A percentile compares a stretch with the other conserved stretches of the same genome.
Conservation (phyloP, 2,113 vertebrate species). For the Cariama cristata region DNA sequence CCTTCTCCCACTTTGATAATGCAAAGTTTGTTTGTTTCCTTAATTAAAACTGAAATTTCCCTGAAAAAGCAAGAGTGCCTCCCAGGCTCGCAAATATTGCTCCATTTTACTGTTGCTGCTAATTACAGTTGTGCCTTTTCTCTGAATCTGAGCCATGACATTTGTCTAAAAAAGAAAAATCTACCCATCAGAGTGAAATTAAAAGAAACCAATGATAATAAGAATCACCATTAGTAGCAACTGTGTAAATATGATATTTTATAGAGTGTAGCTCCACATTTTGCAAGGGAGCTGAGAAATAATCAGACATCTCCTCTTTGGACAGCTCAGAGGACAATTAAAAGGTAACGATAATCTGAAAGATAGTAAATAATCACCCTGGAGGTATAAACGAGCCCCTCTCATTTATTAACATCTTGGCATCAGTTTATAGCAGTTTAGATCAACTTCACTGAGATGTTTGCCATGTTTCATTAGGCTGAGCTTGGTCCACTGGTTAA, state of each 20-base stretch:
- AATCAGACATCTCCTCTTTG: neutral
- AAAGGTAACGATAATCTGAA: neutral
- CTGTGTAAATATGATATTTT: neutral
- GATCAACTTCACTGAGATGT: neutral
- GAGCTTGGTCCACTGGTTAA: slow-evolving; percentile 8
- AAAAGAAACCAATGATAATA: neutral
- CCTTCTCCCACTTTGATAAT: neutral
- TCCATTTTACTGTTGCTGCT: neutral
- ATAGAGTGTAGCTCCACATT: neutral
- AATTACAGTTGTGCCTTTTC: neutral
- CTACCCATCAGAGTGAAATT: neutral
- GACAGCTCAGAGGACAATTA: neutral
- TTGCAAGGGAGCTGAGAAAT: neutral
- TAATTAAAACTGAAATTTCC: neutral
- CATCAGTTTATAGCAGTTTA: neutral
- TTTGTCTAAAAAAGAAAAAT: neutral
- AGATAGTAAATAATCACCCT: neutral
- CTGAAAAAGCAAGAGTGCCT: neutral
- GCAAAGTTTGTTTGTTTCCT: neutral
- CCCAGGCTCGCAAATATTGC: neutral
- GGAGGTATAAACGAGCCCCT: neutral
- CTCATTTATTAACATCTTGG: neutral
- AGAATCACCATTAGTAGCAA: neutral
- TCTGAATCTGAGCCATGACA: neutral
- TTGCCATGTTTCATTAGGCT: slow-evolving; percentile 7